Percentiles rank a stretch among this genome's conserved stretches.
Conservation (phyloP, 2,113 vertebrate species). For the Gymnogyps californianus region DNA sequence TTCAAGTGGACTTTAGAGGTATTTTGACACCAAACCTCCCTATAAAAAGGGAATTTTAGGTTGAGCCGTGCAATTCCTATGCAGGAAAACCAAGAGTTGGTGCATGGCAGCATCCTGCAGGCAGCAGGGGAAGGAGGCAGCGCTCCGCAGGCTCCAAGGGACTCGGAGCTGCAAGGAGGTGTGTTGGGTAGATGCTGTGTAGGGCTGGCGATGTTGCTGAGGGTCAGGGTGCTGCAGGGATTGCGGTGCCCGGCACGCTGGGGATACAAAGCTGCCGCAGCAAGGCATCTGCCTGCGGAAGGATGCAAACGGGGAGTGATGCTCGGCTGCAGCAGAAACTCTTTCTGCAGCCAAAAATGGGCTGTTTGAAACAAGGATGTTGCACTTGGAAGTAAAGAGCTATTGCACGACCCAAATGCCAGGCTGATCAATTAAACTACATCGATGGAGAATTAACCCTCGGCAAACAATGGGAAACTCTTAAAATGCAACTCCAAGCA, state of each 20-base stretch:
- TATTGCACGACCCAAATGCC: background rate
- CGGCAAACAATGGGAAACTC: background rate
- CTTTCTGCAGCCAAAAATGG: background rate
- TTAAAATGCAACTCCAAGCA: too few relatives aligned
- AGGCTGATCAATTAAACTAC: background rate
- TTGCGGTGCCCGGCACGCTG: background rate
- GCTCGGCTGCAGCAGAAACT: background rate
- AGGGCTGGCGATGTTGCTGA: background rate
- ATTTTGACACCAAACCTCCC: background rate
- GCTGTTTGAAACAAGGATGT: background rate
- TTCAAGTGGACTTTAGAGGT: background rate
- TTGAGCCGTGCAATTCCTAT: accelerated
- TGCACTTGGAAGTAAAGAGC: background rate
- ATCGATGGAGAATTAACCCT: background rate
- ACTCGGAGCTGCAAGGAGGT: background rate
- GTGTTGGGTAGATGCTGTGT: accelerated
- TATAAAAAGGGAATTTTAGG: background rate
- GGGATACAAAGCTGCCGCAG: background rate
- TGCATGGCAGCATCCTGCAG: background rate
- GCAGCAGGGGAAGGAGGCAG: background rate
- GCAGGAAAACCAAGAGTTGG: accelerated
- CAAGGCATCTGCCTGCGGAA: background rate
- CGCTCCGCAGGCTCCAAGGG: background rate
- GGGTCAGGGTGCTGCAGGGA: background rate
- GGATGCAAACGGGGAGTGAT: background rate